These are phyloP conservation scores for Callorhinus ursinus DNA, from an alignment of 2,113 vertebrate genomes.

Conservation along the genomic window DNA sequence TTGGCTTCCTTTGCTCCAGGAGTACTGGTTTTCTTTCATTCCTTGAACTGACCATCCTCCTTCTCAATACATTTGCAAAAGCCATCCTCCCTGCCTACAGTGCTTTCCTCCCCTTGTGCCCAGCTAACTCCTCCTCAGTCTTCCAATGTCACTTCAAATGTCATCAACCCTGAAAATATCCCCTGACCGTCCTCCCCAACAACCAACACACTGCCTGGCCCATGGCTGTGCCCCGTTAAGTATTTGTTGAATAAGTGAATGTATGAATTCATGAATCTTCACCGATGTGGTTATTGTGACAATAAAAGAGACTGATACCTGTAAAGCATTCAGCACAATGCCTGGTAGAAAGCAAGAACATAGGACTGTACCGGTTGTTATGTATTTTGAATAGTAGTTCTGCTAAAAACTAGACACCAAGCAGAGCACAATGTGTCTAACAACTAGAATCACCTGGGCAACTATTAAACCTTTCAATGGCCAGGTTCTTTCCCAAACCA, in stretches of 20 bases:
- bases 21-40: neutral
- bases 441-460: neutral
- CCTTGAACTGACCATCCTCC: neutral
- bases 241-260: neutral
- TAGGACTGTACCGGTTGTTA: neutral
- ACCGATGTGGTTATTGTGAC: neutral
- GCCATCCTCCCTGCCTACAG: neutral
- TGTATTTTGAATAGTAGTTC: neutral
- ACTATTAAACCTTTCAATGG: neutral
- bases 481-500: neutral
- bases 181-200: neutral
- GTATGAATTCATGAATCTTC: neutral
- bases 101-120: neutral
- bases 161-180: neutral
- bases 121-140: neutral
- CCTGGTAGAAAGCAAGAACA: neutral
- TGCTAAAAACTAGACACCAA: neutral
- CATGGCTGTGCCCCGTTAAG: neutral
- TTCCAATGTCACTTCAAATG: constrained; percentile 15
- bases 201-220: neutral
- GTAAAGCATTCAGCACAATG: neutral
- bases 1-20: neutral
- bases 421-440: neutral
- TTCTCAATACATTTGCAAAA: neutral
- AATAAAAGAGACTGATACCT: neutral